Base-by-base conservation (phyloP, 92 coral and sea anemone species). In the Plumapathes pennacea region DNA sequence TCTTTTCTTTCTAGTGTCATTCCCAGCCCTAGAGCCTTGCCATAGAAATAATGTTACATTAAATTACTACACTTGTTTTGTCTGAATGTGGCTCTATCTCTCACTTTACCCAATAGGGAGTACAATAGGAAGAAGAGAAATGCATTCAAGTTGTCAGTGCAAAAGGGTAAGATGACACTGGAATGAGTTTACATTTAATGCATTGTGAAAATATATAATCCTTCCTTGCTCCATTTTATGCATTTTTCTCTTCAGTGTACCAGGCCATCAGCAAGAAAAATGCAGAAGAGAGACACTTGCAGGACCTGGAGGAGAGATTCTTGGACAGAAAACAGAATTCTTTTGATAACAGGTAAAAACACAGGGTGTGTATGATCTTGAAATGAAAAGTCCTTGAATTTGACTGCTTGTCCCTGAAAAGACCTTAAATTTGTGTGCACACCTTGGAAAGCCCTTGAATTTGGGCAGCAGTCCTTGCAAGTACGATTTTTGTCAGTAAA, bases 91-190 rank as follows among this genome's bases (percentile, higher is more conserved):
- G 7, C n/a, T 10, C 20, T 18, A 14, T 14, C 12, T 47, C 17
- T 17, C 4, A 9, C 28, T n/a, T 10, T n/a, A 20, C 39, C 29
- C 39, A 24, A 19, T 61, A 90, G 97, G 46, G 97, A 91, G 44
- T 91, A 91, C 55, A 69, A 74, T 45, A 87, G 97, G 38, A 91
- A 89, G 51, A 91, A 91, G 58, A 75, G 90, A 59, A 74, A 64
- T 39, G 46, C 83, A 3, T 91, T 91, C 52, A 85, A 71, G 60
- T 38, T 60, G 23, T 83, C 97, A 54, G 97, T 91, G 20, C 89
- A 83, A 43, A 91, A 91, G 84, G 97, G 97, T 91, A 57, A 64
- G 38, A 6, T 25, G 14, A 13, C 25, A 5, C 24, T 2, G 22
- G 30, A 44, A 28, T 2, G 8, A 10, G 23, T 17, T 12, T 24